phyloP scores from a whole-genome alignment of 2,113 vertebrate genomes.

The Pseudopipra pipra region DNA sequence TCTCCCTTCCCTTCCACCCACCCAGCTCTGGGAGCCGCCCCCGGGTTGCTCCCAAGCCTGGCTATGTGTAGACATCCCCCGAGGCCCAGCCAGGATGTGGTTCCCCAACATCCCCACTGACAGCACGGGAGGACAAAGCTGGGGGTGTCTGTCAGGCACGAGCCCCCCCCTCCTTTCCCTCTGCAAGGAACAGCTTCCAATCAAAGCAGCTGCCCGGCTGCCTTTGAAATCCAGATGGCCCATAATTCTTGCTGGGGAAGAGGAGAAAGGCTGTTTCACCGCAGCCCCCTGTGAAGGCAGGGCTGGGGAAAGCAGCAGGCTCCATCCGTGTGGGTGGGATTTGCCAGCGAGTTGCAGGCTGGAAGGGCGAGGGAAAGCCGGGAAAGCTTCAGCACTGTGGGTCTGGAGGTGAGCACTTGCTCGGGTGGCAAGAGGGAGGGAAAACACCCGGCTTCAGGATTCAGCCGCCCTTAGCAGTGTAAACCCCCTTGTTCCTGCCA shows the following conservation, averaged over 20 bases:
- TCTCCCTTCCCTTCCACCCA: constrained; percentile 15
- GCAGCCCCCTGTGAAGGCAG: neutral
- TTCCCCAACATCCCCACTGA: neutral
- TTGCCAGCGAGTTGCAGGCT: neutral
- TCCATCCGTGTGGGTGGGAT: neutral
- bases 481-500: neutral
- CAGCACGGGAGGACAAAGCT: neutral
- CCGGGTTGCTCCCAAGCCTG: neutral
- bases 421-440: rapidly evolving
- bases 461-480: neutral
- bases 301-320: neutral
- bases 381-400: neutral
- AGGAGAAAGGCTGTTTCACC: neutral
- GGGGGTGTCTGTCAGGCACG: neutral
- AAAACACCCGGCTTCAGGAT: neutral
- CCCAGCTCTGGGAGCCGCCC: neutral
- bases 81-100: neutral
- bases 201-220: neutral
- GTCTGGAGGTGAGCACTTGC: neutral
- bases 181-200: neutral
- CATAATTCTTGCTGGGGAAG: neutral
- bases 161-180: neutral
- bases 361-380: neutral
- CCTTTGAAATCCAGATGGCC: constrained; percentile 11
- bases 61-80: neutral